Evolutionary conservation across 2,888 invertebrate species (phyloP).

Genomic region (Euplagia quadripunctaria): DNA sequence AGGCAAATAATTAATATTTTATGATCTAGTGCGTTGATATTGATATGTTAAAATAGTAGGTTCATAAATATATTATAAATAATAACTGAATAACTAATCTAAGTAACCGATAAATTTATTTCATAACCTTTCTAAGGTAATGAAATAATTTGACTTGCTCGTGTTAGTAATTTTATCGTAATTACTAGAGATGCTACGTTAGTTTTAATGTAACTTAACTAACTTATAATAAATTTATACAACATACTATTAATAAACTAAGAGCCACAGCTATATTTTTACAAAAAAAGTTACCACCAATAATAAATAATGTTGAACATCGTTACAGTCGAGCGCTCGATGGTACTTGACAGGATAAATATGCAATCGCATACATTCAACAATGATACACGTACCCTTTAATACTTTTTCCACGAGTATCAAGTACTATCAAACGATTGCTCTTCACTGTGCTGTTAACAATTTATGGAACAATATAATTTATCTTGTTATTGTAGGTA

Average conservation of each 20-base stretch:
- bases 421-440: conserved; percentile 1
- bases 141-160: no score
- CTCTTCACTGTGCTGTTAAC: background rate
- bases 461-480: background rate
- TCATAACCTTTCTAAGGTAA: no score
- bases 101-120: no score
- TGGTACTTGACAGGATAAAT: conserved; percentile 9
- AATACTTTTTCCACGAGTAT: conserved; percentile 11
- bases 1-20: background rate
- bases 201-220: no score
- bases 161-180: no score
- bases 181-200: no score
- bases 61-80: background rate
- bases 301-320: background rate
- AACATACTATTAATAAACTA: no score
- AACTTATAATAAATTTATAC: no score
- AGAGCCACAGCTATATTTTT: no score
- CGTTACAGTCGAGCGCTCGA: conserved; percentile 9
- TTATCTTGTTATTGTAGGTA: no score
- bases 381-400: conserved; percentile 4
- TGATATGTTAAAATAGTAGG: background rate
- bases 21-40: background rate
- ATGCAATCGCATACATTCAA: conserved; percentile 2
- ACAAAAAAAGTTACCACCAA: no score
- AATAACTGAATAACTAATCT: no score